Percentiles rank a stretch among this genome's conserved stretches.
Conservation (phyloP, 2,113 vertebrate species). For the Aramus guarauna region DNA sequence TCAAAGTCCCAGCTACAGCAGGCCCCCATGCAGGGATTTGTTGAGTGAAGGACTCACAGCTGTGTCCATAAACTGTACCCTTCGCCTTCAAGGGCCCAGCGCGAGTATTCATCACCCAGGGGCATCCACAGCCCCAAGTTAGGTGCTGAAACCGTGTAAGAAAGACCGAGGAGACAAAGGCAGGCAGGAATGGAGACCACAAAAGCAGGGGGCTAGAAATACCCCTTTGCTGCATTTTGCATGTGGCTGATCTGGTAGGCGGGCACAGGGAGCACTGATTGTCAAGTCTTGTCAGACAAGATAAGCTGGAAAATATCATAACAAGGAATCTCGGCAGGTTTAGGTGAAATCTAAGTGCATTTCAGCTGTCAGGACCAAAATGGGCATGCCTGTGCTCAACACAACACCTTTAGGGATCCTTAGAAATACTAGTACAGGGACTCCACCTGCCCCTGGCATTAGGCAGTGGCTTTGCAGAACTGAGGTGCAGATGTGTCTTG, state of each 20-base stretch:
- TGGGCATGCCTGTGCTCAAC: neutral
- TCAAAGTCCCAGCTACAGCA: neutral
- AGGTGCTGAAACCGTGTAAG: neutral
- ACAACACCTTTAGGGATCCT: neutral
- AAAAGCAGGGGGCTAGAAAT: neutral
- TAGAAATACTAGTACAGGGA: neutral
- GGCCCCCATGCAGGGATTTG: neutral
- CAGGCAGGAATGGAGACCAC: neutral
- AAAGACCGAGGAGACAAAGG: neutral
- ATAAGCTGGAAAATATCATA: neutral
- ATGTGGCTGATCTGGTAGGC: neutral
- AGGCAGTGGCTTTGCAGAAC: neutral
- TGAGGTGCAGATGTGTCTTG: neutral
- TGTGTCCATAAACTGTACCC: neutral
- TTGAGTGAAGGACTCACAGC: neutral
- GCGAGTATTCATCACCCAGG: neutral
- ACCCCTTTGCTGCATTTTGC: neutral
- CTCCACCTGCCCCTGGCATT: neutral
- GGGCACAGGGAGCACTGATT: neutral
- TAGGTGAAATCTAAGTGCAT: neutral
- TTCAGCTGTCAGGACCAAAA: neutral
- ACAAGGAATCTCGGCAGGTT: neutral
- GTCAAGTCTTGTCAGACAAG: neutral
- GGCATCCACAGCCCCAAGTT: neutral
- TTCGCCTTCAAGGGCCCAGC: neutral